phyloP scores from a whole-genome alignment of 2,113 vertebrate species.

The Antechinus stuartii region DNA sequence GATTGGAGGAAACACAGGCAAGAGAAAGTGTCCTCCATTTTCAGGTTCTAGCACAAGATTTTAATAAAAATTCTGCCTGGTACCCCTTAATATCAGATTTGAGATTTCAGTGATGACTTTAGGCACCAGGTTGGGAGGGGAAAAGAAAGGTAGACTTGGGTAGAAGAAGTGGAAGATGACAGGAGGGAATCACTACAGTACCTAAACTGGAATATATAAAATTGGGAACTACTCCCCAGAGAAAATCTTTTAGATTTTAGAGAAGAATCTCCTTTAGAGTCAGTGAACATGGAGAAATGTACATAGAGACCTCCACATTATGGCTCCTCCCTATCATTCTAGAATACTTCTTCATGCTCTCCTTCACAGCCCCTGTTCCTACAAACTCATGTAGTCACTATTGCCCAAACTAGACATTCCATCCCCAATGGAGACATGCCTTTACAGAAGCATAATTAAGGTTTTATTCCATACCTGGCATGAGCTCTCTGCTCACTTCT shows the following conservation, averaged over 20 bases:
- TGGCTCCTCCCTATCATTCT: background rate
- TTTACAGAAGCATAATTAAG: background rate
- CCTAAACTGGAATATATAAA: background rate
- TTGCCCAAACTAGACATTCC: background rate
- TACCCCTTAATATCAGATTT: background rate
- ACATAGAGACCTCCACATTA: background rate
- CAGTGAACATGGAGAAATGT: background rate
- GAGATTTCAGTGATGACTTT: background rate
- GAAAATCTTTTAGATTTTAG: background rate
- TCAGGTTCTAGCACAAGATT: background rate
- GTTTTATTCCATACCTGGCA: background rate
- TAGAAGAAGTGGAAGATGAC: background rate
- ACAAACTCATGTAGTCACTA: background rate
- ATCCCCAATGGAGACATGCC: background rate
- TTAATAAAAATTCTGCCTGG: background rate
- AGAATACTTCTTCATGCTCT: background rate
- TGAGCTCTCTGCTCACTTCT: background rate
- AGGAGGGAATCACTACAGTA: background rate
- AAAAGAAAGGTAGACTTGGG: background rate
- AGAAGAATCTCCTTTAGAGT: background rate
- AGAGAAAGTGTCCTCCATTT: background rate
- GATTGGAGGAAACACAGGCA: background rate
- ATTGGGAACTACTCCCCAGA: background rate
- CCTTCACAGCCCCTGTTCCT: background rate
- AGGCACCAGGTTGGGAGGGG: background rate